These are phyloP conservation scores for Mythimna pallens DNA, from an alignment of 2,888 invertebrate genomes.

Conservation along the genomic window DNA sequence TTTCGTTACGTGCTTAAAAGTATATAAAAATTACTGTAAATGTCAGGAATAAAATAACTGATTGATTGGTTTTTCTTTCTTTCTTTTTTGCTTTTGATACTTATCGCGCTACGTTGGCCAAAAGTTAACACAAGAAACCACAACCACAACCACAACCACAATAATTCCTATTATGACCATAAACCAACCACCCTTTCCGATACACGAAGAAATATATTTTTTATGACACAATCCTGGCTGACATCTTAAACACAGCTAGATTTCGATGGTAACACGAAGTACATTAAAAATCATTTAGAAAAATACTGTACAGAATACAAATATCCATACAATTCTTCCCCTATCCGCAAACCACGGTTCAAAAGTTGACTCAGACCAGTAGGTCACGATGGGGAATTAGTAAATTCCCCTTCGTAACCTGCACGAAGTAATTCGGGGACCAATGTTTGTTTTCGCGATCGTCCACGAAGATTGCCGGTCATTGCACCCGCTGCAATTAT, in stretches of 20 bases:
- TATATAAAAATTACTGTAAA: not conserved
- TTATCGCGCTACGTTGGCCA: not conserved
- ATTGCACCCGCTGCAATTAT: conserved; percentile 77
- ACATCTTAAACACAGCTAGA: no score
- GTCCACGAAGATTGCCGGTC: conserved; percentile 72
- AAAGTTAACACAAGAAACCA: not conserved
- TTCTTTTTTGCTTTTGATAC: no score
- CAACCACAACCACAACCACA: no score
- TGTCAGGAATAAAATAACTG: not conserved
- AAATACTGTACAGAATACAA: no score
- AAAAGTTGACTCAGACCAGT: conserved; percentile 15
- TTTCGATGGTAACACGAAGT: no score
- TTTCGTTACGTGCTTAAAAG: conserved; percentile 21
- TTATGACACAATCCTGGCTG: no score
- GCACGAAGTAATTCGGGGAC: conserved; percentile 59
- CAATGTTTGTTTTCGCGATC: conserved; percentile 69
- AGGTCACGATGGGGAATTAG: no score
- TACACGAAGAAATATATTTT: conserved; percentile 47
- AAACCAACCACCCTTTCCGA: conserved; percentile 21
- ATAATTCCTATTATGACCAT: not conserved
- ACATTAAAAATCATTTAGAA: no score
- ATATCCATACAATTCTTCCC: no score
- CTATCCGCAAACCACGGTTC: conserved; percentile 4
- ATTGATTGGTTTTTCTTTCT: no score
- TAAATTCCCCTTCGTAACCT: conserved; percentile 25